Evolutionary conservation across 1,140 invertebrate species (phyloP).

Genomic region (Cydia strobilella): DNA sequence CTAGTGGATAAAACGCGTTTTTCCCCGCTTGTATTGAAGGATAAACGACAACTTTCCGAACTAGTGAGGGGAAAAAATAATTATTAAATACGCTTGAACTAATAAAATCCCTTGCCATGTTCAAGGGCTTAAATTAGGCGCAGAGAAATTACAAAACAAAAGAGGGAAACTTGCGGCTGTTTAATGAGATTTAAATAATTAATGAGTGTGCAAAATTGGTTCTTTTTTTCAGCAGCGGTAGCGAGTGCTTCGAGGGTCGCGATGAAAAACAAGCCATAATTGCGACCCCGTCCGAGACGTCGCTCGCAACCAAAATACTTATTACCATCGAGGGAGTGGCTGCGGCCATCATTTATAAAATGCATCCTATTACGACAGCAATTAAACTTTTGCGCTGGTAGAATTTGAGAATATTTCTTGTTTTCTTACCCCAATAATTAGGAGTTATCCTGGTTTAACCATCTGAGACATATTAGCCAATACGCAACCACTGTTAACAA

Average conservation of each 20-base stretch:
- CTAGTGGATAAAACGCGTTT: too few species aligned
- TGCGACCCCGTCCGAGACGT: slow-evolving; percentile 57
- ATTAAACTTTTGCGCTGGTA: slow-evolving; percentile 44
- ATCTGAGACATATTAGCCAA: neutral
- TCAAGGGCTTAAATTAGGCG: slow-evolving; percentile 50
- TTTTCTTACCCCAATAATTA: neutral
- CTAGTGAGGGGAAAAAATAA: too few species aligned
- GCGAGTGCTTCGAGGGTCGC: slow-evolving; percentile 52
- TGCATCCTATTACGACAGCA: slow-evolving; percentile 49
- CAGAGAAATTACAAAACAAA: slow-evolving; percentile 52
- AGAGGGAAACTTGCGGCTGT: slow-evolving; percentile 69
- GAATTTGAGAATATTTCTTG: slow-evolving; percentile 31
- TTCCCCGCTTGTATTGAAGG: too few species aligned
- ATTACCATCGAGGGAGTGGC: slow-evolving; percentile 46
- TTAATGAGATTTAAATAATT: slow-evolving; percentile 81
- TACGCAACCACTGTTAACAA: too few species aligned
- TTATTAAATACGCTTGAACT: neutral
- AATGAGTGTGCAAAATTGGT: slow-evolving; percentile 79
- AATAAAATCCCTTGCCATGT: slow-evolving; percentile 34
- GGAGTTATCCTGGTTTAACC: neutral
- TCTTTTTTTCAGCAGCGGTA: slow-evolving; percentile 64
- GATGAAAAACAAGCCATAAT: slow-evolving; percentile 72
- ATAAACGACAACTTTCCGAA: too few species aligned
- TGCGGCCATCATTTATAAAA: slow-evolving; percentile 56
- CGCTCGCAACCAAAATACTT: slow-evolving; percentile 39